Evolutionary conservation across 2,888 invertebrate genomes (phyloP).

Genomic region (Odontothrips loti): DNA sequence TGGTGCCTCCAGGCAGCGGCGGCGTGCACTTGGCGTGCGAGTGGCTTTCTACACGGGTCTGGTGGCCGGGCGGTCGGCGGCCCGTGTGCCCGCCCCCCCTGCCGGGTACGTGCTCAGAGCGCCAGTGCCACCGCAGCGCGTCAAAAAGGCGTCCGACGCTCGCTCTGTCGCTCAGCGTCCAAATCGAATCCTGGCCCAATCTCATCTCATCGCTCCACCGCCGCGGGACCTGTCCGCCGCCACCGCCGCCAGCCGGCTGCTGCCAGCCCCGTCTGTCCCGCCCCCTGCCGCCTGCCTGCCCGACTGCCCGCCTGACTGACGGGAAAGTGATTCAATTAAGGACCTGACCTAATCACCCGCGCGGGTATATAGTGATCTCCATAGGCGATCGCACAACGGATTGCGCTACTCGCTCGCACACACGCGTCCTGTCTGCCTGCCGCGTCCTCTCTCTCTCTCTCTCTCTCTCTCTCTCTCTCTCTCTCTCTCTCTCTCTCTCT

Average conservation of each 20-base stretch:
- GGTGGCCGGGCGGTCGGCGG: neutral
- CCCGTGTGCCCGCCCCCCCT: neutral
- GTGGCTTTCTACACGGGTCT: neutral
- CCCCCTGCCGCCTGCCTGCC: neutral
- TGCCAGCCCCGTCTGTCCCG: neutral
- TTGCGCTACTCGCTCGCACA: slow-evolving; percentile 27
- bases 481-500: no score
- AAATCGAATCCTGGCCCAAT: slow-evolving; percentile 1
- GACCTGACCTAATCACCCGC: slow-evolving; percentile 6
- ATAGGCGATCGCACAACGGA: slow-evolving; percentile 15
- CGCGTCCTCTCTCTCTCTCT: neutral
- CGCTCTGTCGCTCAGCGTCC: neutral
- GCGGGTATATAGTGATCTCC: neutral
- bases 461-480: no score
- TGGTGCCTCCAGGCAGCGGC: no score
- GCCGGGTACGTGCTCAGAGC: no score
- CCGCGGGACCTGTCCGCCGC: neutral
- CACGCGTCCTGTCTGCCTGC: slow-evolving; percentile 18
- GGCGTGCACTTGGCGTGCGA: neutral
- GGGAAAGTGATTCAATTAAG: slow-evolving; percentile 26
- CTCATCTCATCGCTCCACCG: neutral
- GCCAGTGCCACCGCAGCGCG: no score
- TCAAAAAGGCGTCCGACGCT: no score
- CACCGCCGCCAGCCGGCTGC: neutral
- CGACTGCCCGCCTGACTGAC: neutral